A percentile compares a stretch with the other conserved stretches of the same genome.
These are phyloP conservation scores for Phalanger gymnotis DNA, from an alignment of 2,797 vertebrate genomes.

Conservation along the genomic window DNA sequence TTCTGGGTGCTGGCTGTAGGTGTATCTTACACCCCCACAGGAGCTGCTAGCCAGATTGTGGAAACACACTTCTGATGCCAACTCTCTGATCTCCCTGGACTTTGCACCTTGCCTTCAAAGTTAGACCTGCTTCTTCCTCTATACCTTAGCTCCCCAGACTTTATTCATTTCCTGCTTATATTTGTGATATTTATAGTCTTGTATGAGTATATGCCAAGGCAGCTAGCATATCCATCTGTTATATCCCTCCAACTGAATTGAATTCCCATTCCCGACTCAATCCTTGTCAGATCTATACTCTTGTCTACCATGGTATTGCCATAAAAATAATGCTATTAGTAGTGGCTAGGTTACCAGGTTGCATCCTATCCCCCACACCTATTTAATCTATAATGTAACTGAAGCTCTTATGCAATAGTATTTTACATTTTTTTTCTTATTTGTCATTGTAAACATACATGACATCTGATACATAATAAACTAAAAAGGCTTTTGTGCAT, in stretches of 20 bases:
- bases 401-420: not conserved
- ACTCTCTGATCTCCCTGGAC: not conserved
- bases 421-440: not conserved
- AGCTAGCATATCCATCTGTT: not conserved
- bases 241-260: not conserved
- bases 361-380: not conserved
- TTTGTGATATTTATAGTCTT: not conserved
- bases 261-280: not conserved
- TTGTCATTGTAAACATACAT: not conserved
- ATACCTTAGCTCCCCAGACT: not conserved
- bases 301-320: not conserved
- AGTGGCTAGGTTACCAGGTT: not conserved
- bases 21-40: no score
- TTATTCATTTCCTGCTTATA: not conserved
- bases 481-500: not conserved
- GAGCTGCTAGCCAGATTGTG: no score
- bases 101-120: not conserved
- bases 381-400: not conserved
- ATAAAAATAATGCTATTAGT: not conserved
- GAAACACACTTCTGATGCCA: no score
- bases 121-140: not conserved
- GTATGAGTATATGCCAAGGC: not conserved
- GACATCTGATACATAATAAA: not conserved
- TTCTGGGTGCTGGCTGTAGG: no score
- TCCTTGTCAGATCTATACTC: not conserved